Conservation (phyloP, 2,888 invertebrate species). For the Lacanobia oleracea region DNA sequence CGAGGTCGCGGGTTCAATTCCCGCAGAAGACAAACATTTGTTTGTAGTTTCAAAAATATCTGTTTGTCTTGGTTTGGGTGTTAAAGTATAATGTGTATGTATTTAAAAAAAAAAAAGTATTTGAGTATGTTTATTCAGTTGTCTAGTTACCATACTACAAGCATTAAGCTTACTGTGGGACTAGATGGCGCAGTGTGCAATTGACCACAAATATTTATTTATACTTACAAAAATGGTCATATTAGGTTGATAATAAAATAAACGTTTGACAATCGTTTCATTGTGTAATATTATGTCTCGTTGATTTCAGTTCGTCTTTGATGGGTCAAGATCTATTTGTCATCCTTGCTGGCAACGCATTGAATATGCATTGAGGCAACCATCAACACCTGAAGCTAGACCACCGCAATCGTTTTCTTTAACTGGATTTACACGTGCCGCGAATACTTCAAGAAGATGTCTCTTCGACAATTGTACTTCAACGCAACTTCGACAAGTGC, state of each 20-base stretch:
- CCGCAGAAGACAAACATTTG: constrained; percentile 21
- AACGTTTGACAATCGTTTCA: constrained; percentile 23
- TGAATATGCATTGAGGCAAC: constrained; percentile 32
- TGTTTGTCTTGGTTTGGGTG: constrained; percentile 20
- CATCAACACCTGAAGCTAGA: constrained; percentile 19
- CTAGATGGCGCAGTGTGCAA: constrained; percentile 21
- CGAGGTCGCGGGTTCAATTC: constrained; percentile 10
- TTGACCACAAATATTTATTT: constrained; percentile 21
- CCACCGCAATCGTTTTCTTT: constrained; percentile 19
- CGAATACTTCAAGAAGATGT: constrained; percentile 41
- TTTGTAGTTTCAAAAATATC: constrained; percentile 21
- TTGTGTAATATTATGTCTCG: constrained; percentile 20
- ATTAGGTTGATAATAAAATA: constrained; percentile 23
- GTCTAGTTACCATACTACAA: constrained; percentile 18
- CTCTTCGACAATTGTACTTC: constrained; percentile 35
- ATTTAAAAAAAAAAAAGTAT: constrained; percentile 8
- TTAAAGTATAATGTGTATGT: constrained; percentile 14
- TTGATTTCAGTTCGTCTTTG: constrained; percentile 31
- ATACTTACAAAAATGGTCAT: constrained; percentile 18
- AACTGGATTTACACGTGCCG: constrained; percentile 32
- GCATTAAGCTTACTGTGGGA: constrained; percentile 22
- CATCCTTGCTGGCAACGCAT: constrained; percentile 40
- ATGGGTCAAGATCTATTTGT: constrained; percentile 35
- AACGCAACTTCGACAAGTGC: constrained; percentile 28
- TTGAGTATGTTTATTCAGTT: constrained; percentile 19